A percentile compares a stretch with the other conserved stretches of the same genome.
phyloP scores from a whole-genome alignment of 2,113 vertebrate species.

The Rhinolophus sinicus region DNA sequence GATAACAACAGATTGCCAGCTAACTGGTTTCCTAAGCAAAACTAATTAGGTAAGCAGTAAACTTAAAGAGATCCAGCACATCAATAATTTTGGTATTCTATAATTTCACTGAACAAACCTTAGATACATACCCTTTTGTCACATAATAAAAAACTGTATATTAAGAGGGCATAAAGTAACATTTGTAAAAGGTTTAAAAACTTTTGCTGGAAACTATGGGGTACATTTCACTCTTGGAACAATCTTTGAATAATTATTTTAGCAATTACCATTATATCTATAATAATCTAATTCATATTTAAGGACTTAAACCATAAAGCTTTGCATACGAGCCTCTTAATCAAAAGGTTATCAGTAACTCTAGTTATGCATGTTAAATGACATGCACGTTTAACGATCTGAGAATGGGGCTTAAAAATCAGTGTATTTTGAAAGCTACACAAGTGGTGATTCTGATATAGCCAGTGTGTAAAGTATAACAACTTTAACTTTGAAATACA shows the following conservation, averaged over 20 bases:
- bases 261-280: neutral
- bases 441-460: neutral
- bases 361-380: neutral
- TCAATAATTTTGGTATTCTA: conserved; percentile 3
- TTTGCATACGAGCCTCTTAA: conserved; percentile 6
- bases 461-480: neutral
- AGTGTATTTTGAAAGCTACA: neutral
- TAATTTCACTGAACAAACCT: neutral
- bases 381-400: neutral
- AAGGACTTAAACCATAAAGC: neutral
- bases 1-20: conserved; percentile 85
- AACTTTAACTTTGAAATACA: conserved; percentile 34
- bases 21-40: conserved; percentile 87
- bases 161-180: neutral
- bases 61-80: conserved; percentile 53
- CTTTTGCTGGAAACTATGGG: no score
- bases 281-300: conserved; percentile 32
- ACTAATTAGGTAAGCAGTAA: conserved; percentile 84
- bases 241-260: conserved; percentile 45
- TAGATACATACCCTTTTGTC: neutral
- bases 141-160: conserved; percentile 22
- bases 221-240: neutral
- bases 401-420: neutral
- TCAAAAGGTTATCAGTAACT: conserved; percentile 21
- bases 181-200: conserved; percentile 14